Conservation (phyloP, 1,140 invertebrate species). For the Bombus affinis region DNA sequence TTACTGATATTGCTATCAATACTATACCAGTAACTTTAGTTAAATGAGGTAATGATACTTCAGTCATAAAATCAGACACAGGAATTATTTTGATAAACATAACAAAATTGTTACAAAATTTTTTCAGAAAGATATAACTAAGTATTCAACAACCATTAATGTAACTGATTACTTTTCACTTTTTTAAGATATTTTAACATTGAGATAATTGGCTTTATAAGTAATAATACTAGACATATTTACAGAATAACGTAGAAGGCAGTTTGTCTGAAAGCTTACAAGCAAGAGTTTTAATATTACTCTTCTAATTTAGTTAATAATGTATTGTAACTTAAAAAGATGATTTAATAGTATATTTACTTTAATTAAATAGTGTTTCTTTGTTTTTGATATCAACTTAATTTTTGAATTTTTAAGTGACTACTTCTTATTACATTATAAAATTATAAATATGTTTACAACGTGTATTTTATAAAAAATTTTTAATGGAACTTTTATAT, state of each 20-base stretch:
- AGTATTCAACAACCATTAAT: slow-evolving; percentile 66
- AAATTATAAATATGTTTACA: slow-evolving; percentile 16
- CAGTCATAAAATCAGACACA: slow-evolving; percentile 73
- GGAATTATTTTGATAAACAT: slow-evolving; percentile 61
- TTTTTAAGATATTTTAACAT: slow-evolving; percentile 64
- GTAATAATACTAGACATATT: slow-evolving; percentile 77
- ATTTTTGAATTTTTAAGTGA: slow-evolving; percentile 5
- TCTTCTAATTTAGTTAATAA: slow-evolving; percentile 27
- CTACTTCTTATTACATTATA: not conserved
- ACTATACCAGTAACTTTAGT: slow-evolving; percentile 78
- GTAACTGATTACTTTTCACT: slow-evolving; percentile 60
- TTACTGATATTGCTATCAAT: slow-evolving; percentile 72
- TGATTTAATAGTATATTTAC: not conserved
- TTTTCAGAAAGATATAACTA: slow-evolving; percentile 44
- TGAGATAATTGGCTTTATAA: slow-evolving; percentile 71
- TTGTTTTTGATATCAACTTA: not conserved
- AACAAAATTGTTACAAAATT: slow-evolving; percentile 63
- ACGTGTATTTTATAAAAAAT: slow-evolving; percentile 16
- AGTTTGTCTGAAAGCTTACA: slow-evolving; percentile 56
- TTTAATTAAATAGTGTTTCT: not conserved
- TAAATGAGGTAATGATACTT: slow-evolving; percentile 77
- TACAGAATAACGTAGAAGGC: slow-evolving; percentile 74
- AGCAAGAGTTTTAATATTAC: slow-evolving; percentile 33
- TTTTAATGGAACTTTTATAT: not conserved
- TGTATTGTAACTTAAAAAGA: slow-evolving; percentile 19